Evolutionary conservation across 2,113 vertebrate genomes (phyloP).

Genomic region (Redunca redunca): DNA sequence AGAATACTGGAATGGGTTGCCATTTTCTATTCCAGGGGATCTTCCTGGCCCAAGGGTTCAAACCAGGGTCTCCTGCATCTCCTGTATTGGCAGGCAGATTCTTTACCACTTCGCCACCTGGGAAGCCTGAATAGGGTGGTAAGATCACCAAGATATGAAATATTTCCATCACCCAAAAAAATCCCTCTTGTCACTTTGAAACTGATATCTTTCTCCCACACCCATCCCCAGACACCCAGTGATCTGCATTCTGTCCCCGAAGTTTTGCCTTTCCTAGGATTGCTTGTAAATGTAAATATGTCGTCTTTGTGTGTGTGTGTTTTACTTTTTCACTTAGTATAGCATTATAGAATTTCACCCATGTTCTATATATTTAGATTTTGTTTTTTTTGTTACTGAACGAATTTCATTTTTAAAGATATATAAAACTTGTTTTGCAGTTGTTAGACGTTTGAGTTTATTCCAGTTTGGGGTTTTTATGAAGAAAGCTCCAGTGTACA

Average conservation of each 20-base stretch:
- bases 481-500: neutral
- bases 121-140: neutral
- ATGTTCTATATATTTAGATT: neutral
- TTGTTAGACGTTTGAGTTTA: neutral
- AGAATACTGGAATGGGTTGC: neutral
- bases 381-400: neutral
- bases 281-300: neutral
- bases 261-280: neutral
- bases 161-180: neutral
- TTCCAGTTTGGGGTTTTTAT: neutral
- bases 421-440: neutral
- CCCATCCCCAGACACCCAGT: neutral
- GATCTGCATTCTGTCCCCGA: neutral
- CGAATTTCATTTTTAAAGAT: neutral
- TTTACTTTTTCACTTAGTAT: neutral
- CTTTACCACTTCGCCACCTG: neutral
- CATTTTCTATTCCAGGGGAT: neutral
- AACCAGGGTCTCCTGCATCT: neutral
- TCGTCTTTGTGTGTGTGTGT: neutral
- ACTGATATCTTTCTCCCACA: neutral
- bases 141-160: neutral
- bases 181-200: neutral
- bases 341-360: neutral
- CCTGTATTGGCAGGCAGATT: neutral
- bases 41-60: neutral